Evolutionary conservation across 1,140 invertebrate species (phyloP), one percentile per base, ranked within the genome.

Genomic region (Tetramorium simillimum): DNA sequence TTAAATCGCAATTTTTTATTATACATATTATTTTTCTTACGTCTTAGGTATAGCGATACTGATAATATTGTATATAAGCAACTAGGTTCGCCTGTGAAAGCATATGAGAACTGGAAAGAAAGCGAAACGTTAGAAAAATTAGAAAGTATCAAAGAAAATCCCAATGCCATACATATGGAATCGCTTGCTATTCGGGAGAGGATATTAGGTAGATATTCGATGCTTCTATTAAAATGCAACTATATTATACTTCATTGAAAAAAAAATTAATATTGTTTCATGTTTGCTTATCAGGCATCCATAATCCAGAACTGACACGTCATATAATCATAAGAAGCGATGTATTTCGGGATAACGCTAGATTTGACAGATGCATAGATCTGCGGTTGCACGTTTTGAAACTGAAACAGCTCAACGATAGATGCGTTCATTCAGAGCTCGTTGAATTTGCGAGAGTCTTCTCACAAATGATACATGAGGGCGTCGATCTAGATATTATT

Each of bases 111-210:
- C 94, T 97, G 97, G 96, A 95, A 96, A 73, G 99, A 99, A 95
- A 97, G 97, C 91, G 97, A 97, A 91, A 98, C 97, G 51, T 81
- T 98, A 77, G 96, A 97, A 92, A 97, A 98, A 92, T 95, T 99
- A 80, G 96, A 98, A 93, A 96, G 96, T 3, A 97, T 99, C 40
- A 96, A 96, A 92, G 95, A 96, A 63, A 97, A 99, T 95, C 95
- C 97, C 2, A 98, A 99, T 95, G 97, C 97, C 43, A 96, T 99
- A 80, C 98, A 99, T 92, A 99, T 99, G 98, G 98, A 99, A 95
- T 97, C 98, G 0, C 95, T 99, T 81, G 96, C 98, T 51, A 98
- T 99, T 86, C 96, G 98, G 62, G 98, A 99, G 95, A 96, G 98
- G 82, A 97, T 99, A 89, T 95, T 99, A 77, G 98, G 98, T 62